phyloP scores from a whole-genome alignment of 2,113 vertebrate species.

The Muscicapa adusta region DNA sequence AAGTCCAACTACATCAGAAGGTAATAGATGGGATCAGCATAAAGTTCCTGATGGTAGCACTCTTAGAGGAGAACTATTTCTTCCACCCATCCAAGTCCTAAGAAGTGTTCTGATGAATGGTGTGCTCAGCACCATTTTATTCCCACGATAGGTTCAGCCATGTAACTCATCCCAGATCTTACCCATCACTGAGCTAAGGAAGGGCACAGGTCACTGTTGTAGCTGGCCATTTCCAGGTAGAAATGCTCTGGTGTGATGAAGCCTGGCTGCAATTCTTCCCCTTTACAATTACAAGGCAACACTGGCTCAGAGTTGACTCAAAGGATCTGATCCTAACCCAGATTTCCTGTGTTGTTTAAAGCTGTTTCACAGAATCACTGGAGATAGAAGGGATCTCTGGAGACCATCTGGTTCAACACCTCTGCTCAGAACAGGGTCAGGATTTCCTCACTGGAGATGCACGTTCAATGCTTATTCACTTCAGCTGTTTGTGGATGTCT shows the following conservation, averaged over 20 bases:
- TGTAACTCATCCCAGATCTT: background rate
- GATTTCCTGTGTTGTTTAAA: background rate
- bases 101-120: background rate
- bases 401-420: background rate
- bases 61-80: background rate
- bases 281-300: background rate
- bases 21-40: background rate
- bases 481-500: background rate
- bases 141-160: background rate
- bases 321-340: background rate
- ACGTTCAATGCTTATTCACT: background rate
- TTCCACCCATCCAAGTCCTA: background rate
- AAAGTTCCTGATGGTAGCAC: background rate
- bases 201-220: background rate
- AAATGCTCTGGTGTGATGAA: background rate
- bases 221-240: background rate
- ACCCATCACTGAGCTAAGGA: background rate
- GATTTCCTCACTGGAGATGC: background rate
- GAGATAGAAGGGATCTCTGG: background rate
- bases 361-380: background rate
- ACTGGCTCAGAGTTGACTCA: background rate
- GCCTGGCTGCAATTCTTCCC: background rate
- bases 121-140: background rate
- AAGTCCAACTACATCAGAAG: background rate
- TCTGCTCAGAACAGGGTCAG: background rate